A percentile compares a stretch with the other conserved stretches of the same genome.
Evolutionary conservation across 1,140 invertebrate genomes (phyloP).

Genomic region (Drosophila subpulchrella): DNA sequence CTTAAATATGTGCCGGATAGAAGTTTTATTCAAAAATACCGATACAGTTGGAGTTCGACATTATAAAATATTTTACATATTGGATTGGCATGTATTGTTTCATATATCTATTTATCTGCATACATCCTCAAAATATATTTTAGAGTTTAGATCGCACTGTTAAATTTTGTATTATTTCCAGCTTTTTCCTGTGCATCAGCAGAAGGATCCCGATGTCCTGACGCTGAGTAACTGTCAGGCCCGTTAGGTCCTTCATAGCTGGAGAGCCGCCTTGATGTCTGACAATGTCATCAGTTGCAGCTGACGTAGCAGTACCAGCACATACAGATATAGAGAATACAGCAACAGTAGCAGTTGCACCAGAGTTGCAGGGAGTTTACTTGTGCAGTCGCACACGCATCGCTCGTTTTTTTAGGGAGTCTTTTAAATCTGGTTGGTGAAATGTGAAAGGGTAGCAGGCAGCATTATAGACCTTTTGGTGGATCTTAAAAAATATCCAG

Average conservation of each 20-base stretch:
- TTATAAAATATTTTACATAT: too few species aligned
- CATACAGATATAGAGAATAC: conserved; percentile 11
- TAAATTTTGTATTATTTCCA: neutral
- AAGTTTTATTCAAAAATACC: too few species aligned
- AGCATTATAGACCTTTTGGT: neutral
- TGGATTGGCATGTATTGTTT: too few species aligned
- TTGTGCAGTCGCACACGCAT: conserved; percentile 41
- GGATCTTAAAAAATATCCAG: too few species aligned
- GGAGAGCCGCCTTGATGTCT: conserved; percentile 68
- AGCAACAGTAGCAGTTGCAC: conserved; percentile 28
- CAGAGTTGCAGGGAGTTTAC: conserved; percentile 21
- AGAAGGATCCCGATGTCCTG: conserved; percentile 41
- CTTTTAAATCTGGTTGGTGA: conserved; percentile 29
- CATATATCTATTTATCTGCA: too few species aligned
- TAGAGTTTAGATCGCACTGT: neutral
- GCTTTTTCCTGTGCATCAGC: neutral
- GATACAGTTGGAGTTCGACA: too few species aligned
- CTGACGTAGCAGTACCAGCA: conserved; percentile 67
- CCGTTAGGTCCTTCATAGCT: conserved; percentile 71
- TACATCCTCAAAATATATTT: neutral
- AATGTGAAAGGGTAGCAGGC: conserved; percentile 6
- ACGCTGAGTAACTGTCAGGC: conserved; percentile 78
- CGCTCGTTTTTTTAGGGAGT: conserved; percentile 26
- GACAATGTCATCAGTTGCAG: conserved; percentile 82
- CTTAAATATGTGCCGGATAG: too few species aligned